Percentiles rank a stretch among this genome's conserved stretches.
Evolutionary conservation across 2,113 vertebrate species (phyloP).

Genomic region (Pachypanchax playfairii): DNA sequence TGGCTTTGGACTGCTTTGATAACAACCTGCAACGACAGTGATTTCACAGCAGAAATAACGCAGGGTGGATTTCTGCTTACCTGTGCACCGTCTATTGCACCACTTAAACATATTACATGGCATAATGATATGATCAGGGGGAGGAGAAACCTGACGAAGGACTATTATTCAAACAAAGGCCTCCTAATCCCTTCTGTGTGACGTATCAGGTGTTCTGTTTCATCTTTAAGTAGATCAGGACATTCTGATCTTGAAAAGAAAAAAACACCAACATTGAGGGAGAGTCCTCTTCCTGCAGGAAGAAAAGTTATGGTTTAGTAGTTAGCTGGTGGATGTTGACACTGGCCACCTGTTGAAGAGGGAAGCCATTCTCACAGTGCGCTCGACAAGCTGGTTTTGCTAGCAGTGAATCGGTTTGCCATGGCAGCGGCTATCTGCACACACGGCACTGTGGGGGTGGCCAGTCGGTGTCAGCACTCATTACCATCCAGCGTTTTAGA

Average conservation of each 20-base stretch:
- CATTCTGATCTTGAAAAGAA: slow-evolving; percentile 10
- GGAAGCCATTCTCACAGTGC: slow-evolving; percentile 43
- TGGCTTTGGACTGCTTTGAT: slow-evolving; percentile 46
- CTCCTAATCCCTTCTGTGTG: slow-evolving; percentile 23
- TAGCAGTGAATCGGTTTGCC: slow-evolving; percentile 48
- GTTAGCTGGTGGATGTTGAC: slow-evolving; percentile 22
- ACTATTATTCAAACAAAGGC: slow-evolving; percentile 30
- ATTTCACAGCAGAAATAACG: slow-evolving; percentile 25
- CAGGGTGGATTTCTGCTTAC: slow-evolving; percentile 38
- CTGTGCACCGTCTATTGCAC: slow-evolving; percentile 16
- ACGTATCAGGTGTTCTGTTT: slow-evolving; percentile 35
- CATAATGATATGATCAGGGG: slow-evolving; percentile 40
- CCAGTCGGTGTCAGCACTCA: slow-evolving; percentile 72
- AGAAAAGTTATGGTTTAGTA: slow-evolving; percentile 47
- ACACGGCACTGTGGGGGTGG: slow-evolving; percentile 49
- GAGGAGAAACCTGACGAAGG: slow-evolving; percentile 19
- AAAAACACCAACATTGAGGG: neutral
- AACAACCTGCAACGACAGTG: slow-evolving; percentile 17
- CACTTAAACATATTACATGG: slow-evolving; percentile 48
- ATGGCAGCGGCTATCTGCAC: slow-evolving; percentile 58
- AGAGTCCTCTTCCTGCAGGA: slow-evolving; percentile 28
- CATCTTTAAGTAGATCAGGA: slow-evolving; percentile 42
- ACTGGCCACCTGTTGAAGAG: slow-evolving; percentile 65
- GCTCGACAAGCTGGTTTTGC: slow-evolving; percentile 37
- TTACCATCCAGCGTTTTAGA: slow-evolving; percentile 61